Conservation (phyloP, 2,888 invertebrate species). For the Trachelus troglodyta region DNA sequence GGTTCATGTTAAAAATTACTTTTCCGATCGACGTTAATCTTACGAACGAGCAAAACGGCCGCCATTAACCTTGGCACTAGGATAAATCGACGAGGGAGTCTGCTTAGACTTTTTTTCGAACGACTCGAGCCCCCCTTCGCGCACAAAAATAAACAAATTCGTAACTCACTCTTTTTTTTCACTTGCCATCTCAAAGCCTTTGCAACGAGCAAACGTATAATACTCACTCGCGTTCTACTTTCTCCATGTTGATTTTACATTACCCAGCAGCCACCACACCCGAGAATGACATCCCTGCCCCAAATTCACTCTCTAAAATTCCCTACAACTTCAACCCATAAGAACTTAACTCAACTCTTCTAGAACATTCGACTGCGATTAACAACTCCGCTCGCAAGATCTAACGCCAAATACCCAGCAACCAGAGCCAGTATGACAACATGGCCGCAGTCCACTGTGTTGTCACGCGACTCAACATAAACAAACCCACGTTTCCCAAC, state of each 20-base stretch:
- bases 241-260: not conserved
- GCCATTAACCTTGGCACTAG: not conserved
- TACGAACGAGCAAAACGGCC: not conserved
- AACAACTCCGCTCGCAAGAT: not conserved
- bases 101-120: not conserved
- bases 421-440: not conserved
- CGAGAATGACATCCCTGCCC: not conserved
- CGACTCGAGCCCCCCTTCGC: not conserved
- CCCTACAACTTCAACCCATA: not conserved
- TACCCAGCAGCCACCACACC: not conserved
- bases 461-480: slow-evolving; percentile 2
- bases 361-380: not conserved
- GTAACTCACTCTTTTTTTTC: not conserved
- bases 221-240: not conserved
- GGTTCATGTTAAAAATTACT: not conserved
- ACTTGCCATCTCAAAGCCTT: not conserved
- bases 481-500: slow-evolving; percentile 8
- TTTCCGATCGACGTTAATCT: not conserved
- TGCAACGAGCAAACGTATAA: not conserved
- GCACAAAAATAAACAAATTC: not conserved
- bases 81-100: not conserved
- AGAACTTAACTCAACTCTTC: not conserved
- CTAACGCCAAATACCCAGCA: not conserved
- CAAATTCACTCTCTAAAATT: not conserved
- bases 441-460: not conserved